Evolutionary conservation across 2,797 vertebrate genomes (phyloP), one percentile per base, ranked within the genome.

Genomic region (Poeciliopsis paucimaculata): DNA sequence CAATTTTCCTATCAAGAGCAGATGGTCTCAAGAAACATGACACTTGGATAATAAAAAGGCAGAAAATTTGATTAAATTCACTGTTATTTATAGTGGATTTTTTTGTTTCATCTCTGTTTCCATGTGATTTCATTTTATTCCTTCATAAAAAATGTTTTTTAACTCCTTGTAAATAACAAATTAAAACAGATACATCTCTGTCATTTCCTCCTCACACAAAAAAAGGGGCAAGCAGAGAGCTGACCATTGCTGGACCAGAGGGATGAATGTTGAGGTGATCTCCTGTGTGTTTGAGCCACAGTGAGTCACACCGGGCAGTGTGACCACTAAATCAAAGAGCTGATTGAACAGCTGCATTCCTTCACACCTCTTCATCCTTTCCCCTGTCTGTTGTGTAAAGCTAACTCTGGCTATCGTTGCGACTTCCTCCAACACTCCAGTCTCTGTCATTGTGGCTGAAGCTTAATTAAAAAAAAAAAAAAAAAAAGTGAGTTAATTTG

Each of bases 261-360:
- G 83, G 91, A 91, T 88, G 88, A 82, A 87, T n/a, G 81, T 88
- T 78, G 88, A 88, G 87, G 84, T 85, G 89, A 91, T 88, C 83
- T 75, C 82, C 82, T 83, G 82, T 26, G 77, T 74, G 84, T 87
- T 81, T 78, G 86, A 93, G 91, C 86, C 86, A 84, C 78, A 89
- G 81, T 93, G 91, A 93, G 79, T 93, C 91, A 93, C 89, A 80
- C 88, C 74, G 81, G 78, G 81, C 45, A 82, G 88, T 16, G 41
- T 89, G 90, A 93, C 91, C 92, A 86, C 91, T 85, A 90, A 94
- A 93, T 94, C 93, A 94, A 94, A 93, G 91, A 84, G 86, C 85
- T 93, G 89, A 94, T 94, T 93, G 89, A 94, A 93, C 92, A 94
- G 92, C 92, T 94, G 92, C 93, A 93, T 94, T 93, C 92, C 91